Evolutionary conservation across 2,888 invertebrate genomes (phyloP), one percentile per base, ranked within the genome.

Genomic region (Luperina nickerlii): DNA sequence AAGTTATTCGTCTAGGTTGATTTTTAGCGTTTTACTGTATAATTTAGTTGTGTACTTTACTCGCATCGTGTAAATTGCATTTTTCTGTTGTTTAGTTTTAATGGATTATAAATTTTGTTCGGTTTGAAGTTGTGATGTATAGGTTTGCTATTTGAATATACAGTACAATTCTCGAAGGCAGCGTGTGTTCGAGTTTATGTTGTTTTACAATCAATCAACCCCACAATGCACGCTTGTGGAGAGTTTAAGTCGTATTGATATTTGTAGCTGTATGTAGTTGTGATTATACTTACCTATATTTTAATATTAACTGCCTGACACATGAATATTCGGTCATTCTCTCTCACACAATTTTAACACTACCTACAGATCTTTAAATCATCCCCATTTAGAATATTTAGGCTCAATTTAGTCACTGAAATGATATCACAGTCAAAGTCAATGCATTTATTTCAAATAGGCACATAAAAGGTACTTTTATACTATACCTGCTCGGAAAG

Each of bases 1-100:
- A 83, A 87, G 84, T 91, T 91, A 86, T 81, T 88, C 75, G 78
- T 82, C 75, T 80, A 45, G 67, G 74, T 88, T 85, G 76, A 78
- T 89, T 83, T 89, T 88, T 80, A 18, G 54, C 45, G 74, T 68
- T 73, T 69, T 66, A 72, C 75, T 4, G 13, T 74, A 63, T 78
- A 74, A 76, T 73, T 32, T 66, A 18, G 54, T 74, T 38, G 71
- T 69, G 38, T 77, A 79, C 32, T 82, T 80, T 82, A 51, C 57
- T 67, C 69, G 66, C 84, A 87, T 80, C 77, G 81, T 79, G 74
- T 66, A 89, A 86, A 88, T 88, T 87, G 87, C 67, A 60, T 86
- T 88, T 88, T 88, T 89, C 77, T 79, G 81, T 63, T 81, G 78
- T 87, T 86, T 76, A 68, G 74, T 80, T 86, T 67, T 74, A 74